Conservation (phyloP, 2,113 vertebrate species). For the Ammodytes marinus region DNA sequence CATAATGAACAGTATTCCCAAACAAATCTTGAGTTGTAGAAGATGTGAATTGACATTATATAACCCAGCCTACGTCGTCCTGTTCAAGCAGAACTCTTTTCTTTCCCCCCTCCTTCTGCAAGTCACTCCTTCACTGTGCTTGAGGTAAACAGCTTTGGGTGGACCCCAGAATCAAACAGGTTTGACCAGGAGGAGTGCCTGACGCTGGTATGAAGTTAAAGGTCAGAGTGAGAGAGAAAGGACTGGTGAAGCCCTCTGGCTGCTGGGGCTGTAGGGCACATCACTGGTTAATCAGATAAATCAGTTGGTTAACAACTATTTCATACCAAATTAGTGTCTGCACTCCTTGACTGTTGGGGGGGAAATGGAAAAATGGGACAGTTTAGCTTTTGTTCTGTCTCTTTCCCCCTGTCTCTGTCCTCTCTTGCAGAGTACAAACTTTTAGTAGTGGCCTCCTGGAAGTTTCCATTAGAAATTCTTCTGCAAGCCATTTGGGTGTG, state of each 20-base stretch:
- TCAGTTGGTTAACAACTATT: neutral
- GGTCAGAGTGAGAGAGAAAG: neutral
- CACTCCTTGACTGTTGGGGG: neutral
- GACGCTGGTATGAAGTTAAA: neutral
- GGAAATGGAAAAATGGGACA: neutral
- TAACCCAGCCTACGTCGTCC: slow-evolving; percentile 14
- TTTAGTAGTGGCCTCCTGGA: neutral
- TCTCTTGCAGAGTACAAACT: neutral
- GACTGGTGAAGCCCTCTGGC: slow-evolving; percentile 36
- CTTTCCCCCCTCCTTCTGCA: neutral
- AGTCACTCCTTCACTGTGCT: slow-evolving; percentile 39
- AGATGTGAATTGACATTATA: no score
- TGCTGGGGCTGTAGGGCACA: neutral
- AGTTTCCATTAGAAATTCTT: slow-evolving; percentile 1
- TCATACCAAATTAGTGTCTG: slow-evolving; percentile 1
- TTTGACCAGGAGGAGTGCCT: slow-evolving; percentile 61
- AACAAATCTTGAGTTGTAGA: no score
- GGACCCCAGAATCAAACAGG: slow-evolving; percentile 63
- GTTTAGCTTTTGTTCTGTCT: no score
- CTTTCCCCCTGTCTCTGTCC: neutral
- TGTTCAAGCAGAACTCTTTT: slow-evolving; percentile 49
- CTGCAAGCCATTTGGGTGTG: neutral
- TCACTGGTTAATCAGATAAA: slow-evolving; percentile 21
- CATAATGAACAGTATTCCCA: no score
- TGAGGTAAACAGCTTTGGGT: slow-evolving; percentile 57